Conservation (phyloP, 2,113 vertebrate genomes). For the Sinocyclocheilus anophthalmus region DNA sequence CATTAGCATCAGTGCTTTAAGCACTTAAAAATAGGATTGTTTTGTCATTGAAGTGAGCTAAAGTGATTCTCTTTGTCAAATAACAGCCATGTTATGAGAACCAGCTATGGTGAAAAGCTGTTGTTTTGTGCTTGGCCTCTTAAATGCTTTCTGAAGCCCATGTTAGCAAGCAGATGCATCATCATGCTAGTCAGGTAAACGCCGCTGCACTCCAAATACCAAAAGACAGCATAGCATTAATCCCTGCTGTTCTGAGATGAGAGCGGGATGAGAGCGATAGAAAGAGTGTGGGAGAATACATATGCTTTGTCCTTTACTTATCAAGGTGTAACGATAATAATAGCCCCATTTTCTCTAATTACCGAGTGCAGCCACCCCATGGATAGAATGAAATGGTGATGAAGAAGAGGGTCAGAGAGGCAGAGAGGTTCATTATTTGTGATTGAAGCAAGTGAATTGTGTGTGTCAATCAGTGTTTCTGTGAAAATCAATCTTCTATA, state of each 20-base stretch:
- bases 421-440: slow-evolving; percentile 29
- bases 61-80: slow-evolving; percentile 16
- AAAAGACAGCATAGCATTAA: slow-evolving; percentile 35
- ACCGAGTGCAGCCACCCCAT: not conserved
- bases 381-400: slow-evolving; percentile 20
- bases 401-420: slow-evolving; percentile 16
- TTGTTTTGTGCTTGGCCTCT: not conserved
- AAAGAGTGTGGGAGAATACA: not conserved
- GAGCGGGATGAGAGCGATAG: not conserved
- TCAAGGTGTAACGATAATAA: slow-evolving; percentile 31
- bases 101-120: not conserved
- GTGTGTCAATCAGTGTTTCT: slow-evolving; percentile 11
- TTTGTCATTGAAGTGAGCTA: not conserved
- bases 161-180: slow-evolving; percentile 21
- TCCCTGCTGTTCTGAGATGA: slow-evolving; percentile 9
- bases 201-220: not conserved
- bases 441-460: slow-evolving; percentile 27
- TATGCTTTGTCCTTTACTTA: slow-evolving; percentile 9
- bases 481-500: not conserved
- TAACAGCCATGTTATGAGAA: not conserved
- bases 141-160: not conserved
- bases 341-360: slow-evolving; percentile 13
- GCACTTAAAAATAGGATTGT: not conserved
- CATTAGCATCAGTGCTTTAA: not conserved
- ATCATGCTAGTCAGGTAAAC: slow-evolving; percentile 12